Conservation (phyloP, 1,140 invertebrate species). For the Drosophila baimaii region DNA sequence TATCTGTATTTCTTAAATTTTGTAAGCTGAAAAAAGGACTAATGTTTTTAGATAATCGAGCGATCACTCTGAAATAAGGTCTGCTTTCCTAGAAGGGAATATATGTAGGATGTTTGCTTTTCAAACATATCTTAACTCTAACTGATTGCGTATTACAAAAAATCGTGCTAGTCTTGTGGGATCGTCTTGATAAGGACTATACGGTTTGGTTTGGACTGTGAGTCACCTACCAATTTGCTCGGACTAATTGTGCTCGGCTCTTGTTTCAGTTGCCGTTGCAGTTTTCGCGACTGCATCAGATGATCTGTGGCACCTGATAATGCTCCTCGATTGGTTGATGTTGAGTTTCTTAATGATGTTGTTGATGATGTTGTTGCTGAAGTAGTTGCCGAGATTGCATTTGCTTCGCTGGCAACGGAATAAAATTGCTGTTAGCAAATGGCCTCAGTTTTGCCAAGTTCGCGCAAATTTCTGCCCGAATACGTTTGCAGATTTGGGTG, state of each 20-base stretch:
- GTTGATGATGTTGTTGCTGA: slow-evolving; percentile 61
- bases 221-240: slow-evolving; percentile 75
- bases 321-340: slow-evolving; percentile 41
- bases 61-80: neutral
- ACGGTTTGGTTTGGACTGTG: slow-evolving; percentile 11
- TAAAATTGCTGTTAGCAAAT: slow-evolving; percentile 77
- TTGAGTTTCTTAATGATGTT: slow-evolving; percentile 43
- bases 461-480: slow-evolving; percentile 61
- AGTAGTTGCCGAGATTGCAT: slow-evolving; percentile 59
- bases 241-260: slow-evolving; percentile 71
- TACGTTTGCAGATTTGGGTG: slow-evolving; percentile 13
- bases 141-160: neutral
- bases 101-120: neutral
- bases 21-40: too few species aligned
- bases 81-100: neutral
- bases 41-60: neutral
- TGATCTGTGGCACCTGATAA: slow-evolving; percentile 38
- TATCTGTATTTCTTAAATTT: neutral
- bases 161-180: too few species aligned
- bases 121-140: neutral
- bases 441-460: slow-evolving; percentile 60
- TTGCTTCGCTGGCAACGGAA: slow-evolving; percentile 52
- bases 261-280: slow-evolving; percentile 55
- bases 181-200: neutral
- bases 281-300: slow-evolving; percentile 61